phyloP scores from a whole-genome alignment of 2,113 vertebrate genomes.

The Pyrgilauda ruficollis region DNA sequence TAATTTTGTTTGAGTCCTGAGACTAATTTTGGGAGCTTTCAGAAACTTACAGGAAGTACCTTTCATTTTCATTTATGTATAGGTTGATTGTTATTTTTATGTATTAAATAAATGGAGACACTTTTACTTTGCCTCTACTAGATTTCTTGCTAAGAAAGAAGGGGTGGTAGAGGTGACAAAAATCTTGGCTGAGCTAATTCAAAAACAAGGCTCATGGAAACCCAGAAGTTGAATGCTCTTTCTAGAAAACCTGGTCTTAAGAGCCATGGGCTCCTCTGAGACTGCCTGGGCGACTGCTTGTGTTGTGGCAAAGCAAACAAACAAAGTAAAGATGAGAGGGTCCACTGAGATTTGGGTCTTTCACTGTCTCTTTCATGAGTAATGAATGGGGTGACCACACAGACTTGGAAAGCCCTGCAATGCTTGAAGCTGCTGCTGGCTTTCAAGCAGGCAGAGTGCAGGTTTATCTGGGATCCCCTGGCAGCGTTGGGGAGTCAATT shows the following conservation, averaged over 20 bases:
- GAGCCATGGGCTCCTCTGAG: slow-evolving; percentile 16
- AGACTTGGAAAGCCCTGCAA: slow-evolving; percentile 46
- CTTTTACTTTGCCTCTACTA: not conserved
- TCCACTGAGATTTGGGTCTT: slow-evolving; percentile 58
- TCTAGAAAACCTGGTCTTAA: slow-evolving; percentile 60
- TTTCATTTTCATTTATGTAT: slow-evolving; percentile 60
- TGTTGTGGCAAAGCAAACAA: slow-evolving; percentile 69
- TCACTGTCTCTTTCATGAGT: slow-evolving; percentile 68
- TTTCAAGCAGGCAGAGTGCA: slow-evolving; percentile 42
- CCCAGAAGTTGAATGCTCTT: slow-evolving; percentile 30
- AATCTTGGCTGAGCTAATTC: not conserved
- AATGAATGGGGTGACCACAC: slow-evolving; percentile 67
- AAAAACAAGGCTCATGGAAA: slow-evolving; percentile 14
- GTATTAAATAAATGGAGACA: not conserved
- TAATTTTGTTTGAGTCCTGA: slow-evolving; percentile 61
- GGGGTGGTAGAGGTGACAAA: not conserved
- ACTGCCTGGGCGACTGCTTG: slow-evolving; percentile 3
- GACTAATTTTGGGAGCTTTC: slow-evolving; percentile 69
- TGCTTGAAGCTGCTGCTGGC: slow-evolving; percentile 8
- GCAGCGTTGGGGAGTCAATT: not conserved
- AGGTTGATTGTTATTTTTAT: slow-evolving; percentile 55
- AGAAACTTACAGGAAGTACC: slow-evolving; percentile 62
- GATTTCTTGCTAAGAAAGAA: not conserved
- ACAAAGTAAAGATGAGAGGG: slow-evolving; percentile 64
- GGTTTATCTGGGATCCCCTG: slow-evolving; percentile 13